Conservation (phyloP, 2,888 invertebrate species). For the Hypomecis punctinalis region DNA sequence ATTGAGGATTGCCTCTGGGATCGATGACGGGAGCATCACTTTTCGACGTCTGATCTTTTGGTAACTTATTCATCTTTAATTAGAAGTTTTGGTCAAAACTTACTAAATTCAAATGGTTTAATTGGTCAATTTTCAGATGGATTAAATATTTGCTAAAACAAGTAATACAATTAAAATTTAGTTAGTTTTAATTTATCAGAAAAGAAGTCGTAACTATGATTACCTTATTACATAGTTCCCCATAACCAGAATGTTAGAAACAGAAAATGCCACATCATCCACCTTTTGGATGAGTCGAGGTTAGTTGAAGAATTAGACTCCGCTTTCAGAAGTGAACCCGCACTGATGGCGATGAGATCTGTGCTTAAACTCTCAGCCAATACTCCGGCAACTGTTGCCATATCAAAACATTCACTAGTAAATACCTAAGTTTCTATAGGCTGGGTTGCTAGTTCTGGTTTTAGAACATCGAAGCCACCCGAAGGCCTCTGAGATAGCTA, state of each 20-base stretch:
- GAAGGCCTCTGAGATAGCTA: no score
- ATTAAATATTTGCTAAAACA: constrained; percentile 1
- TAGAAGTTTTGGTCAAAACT: neutral
- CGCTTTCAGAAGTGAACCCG: neutral
- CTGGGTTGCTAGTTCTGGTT: no score
- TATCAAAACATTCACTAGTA: constrained; percentile 11
- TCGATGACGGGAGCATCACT: constrained; percentile 2
- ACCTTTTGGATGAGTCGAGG: neutral
- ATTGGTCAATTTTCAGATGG: neutral
- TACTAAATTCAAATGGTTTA: neutral
- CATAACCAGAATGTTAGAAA: constrained; percentile 18
- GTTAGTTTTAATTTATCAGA: neutral
- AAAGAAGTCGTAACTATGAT: neutral
- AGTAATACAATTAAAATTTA: neutral
- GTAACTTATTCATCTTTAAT: neutral
- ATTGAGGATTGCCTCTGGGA: neutral
- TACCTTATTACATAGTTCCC: constrained; percentile 29
- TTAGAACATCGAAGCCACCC: no score
- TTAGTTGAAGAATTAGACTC: neutral
- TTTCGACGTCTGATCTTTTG: constrained; percentile 6
- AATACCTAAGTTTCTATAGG: no score
- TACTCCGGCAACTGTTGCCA: neutral
- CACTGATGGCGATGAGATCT: neutral
- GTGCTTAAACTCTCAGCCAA: neutral
- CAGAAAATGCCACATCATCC: constrained; percentile 25